Evolutionary conservation across 2,888 invertebrate genomes (phyloP).

Genomic region (Trissolcus brochymenae): DNA sequence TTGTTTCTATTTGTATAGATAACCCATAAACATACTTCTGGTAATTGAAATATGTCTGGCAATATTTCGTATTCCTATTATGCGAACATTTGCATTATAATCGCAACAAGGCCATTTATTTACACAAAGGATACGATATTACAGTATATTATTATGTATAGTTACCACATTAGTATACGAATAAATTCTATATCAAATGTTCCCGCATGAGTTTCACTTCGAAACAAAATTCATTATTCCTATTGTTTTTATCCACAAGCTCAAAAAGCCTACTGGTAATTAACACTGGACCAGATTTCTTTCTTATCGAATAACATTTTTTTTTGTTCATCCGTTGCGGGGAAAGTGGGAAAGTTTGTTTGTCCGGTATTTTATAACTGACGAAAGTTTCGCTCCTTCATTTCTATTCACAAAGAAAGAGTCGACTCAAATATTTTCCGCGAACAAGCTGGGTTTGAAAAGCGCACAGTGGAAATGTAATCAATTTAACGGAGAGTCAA

Average conservation of each 20-base stretch:
- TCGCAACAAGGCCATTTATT: conserved; percentile 23
- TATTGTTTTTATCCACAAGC: neutral
- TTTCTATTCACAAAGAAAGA: conserved; percentile 47
- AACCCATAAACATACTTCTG: conserved; percentile 11
- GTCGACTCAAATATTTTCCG: conserved; percentile 40
- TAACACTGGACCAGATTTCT: conserved; percentile 18
- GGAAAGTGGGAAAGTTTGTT: conserved; percentile 29
- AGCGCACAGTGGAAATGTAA: conserved; percentile 45
- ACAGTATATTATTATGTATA: conserved; percentile 34
- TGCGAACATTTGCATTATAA: conserved; percentile 41
- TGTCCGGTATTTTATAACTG: conserved; percentile 21
- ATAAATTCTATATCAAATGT: too few species aligned
- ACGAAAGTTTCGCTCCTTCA: conserved; percentile 28
- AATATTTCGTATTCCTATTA: conserved; percentile 39
- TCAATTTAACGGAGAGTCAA: conserved; percentile 52
- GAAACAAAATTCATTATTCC: too few species aligned
- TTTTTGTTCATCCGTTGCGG: neutral
- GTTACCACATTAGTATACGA: neutral
- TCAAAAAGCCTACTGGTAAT: conserved; percentile 6
- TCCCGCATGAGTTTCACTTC: neutral
- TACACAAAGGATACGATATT: conserved; percentile 35
- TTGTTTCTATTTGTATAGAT: conserved; percentile 1
- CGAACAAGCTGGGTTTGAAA: conserved; percentile 22
- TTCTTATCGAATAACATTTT: conserved; percentile 12
- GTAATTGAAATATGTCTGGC: conserved; percentile 33